Base-by-base conservation (phyloP, 35 echinoderm and acorn worm species). In the Patiria miniata region DNA sequence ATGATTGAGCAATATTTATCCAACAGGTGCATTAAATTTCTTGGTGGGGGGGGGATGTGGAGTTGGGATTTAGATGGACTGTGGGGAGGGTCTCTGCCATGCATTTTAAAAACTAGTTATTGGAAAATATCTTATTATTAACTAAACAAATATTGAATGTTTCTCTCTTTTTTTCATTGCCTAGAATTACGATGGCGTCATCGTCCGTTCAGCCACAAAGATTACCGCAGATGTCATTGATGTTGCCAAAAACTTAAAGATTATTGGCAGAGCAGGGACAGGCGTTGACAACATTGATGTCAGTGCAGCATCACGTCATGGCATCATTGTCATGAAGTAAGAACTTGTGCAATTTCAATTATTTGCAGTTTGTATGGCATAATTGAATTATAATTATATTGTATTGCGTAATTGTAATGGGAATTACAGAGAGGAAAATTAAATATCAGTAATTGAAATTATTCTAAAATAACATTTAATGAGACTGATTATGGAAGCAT, bases 271-370 rank as follows among this genome's bases (percentile, higher is more conserved):
- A 29, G 96, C 96, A 39, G 96, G 96, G 54, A 99, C 96, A 3
- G 96, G 96, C 21, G 96, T 99, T 0, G 92, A 99, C 68, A 99
- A 99, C 96, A 99, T 99, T 40, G 96, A 99, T 76, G 90, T 99
- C 53, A 84, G 61, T 39, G 92, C 93, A 47, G 96, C 96, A 39
- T 92, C 96, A 56, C 87, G 81, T 69, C 88, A 87, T 52, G 96
- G 93, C 8, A 78, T 99, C 26, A 88, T 99, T 78, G 96, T 99
- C 22, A 99, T 99, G 96, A 99, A 99, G 95, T 98, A 89, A 87
- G 95, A 69, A n/a, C n/a, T n/a, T n/a, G 14, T 40, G 15, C 12
- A 47, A 47, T 47, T 47, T 47, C 42, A 47, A 6, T 47, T 68
- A 30, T 19, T 14, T 57, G 10, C 10, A 10, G 54, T n/a, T n/a